These are phyloP conservation scores for Apostichopus parvimensis DNA, from an alignment of 35 echinoderm and acorn worm species.

Conservation along the genomic window DNA sequence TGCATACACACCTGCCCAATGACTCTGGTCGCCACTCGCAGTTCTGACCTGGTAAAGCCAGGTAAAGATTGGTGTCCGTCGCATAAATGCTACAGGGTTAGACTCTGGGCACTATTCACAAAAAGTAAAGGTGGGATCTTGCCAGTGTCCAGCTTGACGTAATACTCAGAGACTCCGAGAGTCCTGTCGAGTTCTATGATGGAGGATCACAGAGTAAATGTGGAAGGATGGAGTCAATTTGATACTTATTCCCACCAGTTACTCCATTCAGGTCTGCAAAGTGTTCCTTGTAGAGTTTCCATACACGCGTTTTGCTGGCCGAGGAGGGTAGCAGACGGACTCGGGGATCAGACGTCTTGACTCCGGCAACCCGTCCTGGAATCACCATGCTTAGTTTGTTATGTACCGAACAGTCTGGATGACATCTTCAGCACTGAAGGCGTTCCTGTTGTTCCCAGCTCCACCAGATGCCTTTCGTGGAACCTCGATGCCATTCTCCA, in stretches of 20 bases:
- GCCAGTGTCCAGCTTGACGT: too few species aligned
- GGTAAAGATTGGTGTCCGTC: too few species aligned
- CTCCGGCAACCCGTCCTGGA: slow-evolving; percentile 45
- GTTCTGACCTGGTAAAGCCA: too few species aligned
- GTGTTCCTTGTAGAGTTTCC: slow-evolving; percentile 26
- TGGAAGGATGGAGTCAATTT: neutral
- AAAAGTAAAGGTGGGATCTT: too few species aligned
- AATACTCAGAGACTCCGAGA: too few species aligned
- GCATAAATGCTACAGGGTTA: too few species aligned
- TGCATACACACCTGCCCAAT: too few species aligned
- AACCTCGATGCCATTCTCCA: slow-evolving; percentile 31
- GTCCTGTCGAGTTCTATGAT: too few species aligned
- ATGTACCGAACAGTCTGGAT: slow-evolving; percentile 45
- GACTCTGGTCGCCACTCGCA: too few species aligned
- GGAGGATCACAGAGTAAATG: too few species aligned
- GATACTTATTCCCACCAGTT: neutral
- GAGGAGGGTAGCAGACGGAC: slow-evolving; percentile 57
- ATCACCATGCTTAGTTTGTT: slow-evolving; percentile 58
- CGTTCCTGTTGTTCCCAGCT: slow-evolving; percentile 22
- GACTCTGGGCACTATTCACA: too few species aligned
- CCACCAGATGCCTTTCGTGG: slow-evolving; percentile 56
- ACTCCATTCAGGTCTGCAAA: slow-evolving; percentile 27
- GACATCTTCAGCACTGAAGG: slow-evolving; percentile 42
- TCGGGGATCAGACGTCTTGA: slow-evolving; percentile 57
- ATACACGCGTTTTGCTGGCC: slow-evolving; percentile 50